phyloP scores from a whole-genome alignment of 1,140 invertebrate genomes.

The Heliconius melpomene region DNA sequence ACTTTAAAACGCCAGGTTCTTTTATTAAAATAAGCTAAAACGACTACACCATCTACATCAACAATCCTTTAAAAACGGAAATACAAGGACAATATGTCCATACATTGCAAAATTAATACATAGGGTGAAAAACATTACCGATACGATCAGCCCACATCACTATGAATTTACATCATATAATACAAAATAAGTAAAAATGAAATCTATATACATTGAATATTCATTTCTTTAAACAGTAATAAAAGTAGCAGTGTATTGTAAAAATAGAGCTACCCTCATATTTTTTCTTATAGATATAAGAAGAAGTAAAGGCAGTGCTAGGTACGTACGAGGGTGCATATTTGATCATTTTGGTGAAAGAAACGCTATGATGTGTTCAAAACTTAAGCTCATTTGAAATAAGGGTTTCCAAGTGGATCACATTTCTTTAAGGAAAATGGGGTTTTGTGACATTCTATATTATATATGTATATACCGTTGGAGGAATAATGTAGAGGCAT shows the following conservation, averaged over 20 bases:
- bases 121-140: slow-evolving; percentile 51
- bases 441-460: slow-evolving; percentile 26
- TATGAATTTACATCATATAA: slow-evolving; percentile 25
- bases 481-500: neutral
- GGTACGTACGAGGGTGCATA: slow-evolving; percentile 62
- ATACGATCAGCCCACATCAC: slow-evolving; percentile 55
- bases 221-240: neutral
- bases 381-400: slow-evolving; percentile 47
- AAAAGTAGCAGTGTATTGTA: slow-evolving; percentile 14
- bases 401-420: slow-evolving; percentile 36
- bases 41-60: no score
- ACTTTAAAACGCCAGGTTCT: no score
- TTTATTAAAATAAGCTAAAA: no score
- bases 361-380: slow-evolving; percentile 43
- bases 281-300: neutral
- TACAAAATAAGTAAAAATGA: neutral
- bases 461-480: neutral
- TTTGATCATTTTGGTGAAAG: slow-evolving; percentile 67
- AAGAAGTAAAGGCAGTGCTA: slow-evolving; percentile 42
- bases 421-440: slow-evolving; percentile 44
- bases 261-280: neutral
- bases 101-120: no score
- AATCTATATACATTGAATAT: neutral
- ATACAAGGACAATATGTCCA: no score
- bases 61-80: no score